Evolutionary conservation across 2,113 vertebrate genomes (phyloP).

Genomic region (Glareola pratincola): DNA sequence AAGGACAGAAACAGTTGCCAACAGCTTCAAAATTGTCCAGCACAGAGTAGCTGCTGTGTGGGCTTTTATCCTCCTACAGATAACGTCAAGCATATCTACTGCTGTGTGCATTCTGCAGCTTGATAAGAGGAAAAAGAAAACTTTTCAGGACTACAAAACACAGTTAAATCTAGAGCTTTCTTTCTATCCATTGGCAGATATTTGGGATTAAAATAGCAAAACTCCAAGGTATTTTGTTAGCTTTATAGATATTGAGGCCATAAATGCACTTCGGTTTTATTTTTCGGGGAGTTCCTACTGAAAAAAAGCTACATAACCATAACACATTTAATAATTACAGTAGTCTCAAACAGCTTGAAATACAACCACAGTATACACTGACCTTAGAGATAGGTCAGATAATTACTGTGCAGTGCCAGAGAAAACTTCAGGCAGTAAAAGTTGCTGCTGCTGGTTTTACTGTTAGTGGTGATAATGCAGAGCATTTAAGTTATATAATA

Average conservation of each 20-base stretch:
- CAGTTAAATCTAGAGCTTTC: conserved; percentile 47
- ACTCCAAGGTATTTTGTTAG: background rate
- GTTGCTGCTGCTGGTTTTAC: background rate
- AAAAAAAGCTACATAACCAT: background rate
- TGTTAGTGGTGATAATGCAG: background rate
- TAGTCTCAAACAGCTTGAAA: background rate
- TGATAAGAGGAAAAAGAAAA: conserved; percentile 55
- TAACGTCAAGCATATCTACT: conserved; percentile 38
- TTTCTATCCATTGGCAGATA: background rate
- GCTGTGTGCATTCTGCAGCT: conserved; percentile 22
- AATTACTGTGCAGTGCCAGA: conserved; percentile 1
- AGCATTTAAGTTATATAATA: background rate
- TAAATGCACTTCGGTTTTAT: background rate
- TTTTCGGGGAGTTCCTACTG: background rate
- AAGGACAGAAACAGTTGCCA: conserved; percentile 43
- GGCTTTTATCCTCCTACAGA: conserved; percentile 46
- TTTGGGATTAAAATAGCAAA: conserved; percentile 12
- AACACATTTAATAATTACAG: background rate
- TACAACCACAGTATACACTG: background rate
- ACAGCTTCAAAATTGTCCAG: conserved; percentile 41
- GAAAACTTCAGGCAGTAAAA: background rate
- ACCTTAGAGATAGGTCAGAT: background rate
- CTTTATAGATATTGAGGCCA: background rate
- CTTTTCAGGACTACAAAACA: background rate
- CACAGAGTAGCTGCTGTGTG: conserved; percentile 12